A percentile compares a stretch with the other conserved stretches of the same genome.
phyloP scores from a whole-genome alignment of 2,113 vertebrate species.

The Mustelus asterias region DNA sequence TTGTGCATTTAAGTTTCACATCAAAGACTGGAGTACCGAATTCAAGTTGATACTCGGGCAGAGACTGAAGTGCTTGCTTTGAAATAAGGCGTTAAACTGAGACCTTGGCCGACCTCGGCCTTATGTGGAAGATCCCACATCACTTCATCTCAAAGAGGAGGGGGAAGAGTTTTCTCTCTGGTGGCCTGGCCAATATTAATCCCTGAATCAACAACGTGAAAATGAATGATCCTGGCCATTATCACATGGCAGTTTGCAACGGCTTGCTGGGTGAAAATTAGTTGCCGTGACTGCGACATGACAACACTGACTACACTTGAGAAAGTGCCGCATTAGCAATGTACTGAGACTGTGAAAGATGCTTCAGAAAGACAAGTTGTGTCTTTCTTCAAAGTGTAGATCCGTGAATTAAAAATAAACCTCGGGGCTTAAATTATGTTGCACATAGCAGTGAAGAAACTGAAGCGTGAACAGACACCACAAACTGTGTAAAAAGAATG shows the following conservation, averaged over 20 bases:
- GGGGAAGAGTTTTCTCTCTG: background rate
- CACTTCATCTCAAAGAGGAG: too few species aligned
- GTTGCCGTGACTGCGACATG: background rate
- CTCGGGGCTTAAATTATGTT: background rate
- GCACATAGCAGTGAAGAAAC: background rate
- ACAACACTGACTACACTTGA: background rate
- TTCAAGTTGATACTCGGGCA: background rate
- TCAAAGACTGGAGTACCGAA: background rate
- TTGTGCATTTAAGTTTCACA: background rate
- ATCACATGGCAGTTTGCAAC: background rate
- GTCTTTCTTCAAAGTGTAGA: background rate
- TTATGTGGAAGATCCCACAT: too few species aligned
- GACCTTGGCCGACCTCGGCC: background rate
- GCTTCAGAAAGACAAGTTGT: background rate
- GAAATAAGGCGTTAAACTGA: background rate
- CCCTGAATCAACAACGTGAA: background rate
- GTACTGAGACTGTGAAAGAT: background rate
- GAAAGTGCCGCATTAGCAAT: background rate
- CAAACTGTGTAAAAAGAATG: background rate
- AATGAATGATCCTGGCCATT: background rate
- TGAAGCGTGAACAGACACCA: background rate
- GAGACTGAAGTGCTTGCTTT: background rate
- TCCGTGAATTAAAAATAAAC: background rate
- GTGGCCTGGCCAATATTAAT: background rate
- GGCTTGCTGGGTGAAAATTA: background rate